Conservation (phyloP, 2,113 vertebrate species). For the Nematolebias whitei region DNA sequence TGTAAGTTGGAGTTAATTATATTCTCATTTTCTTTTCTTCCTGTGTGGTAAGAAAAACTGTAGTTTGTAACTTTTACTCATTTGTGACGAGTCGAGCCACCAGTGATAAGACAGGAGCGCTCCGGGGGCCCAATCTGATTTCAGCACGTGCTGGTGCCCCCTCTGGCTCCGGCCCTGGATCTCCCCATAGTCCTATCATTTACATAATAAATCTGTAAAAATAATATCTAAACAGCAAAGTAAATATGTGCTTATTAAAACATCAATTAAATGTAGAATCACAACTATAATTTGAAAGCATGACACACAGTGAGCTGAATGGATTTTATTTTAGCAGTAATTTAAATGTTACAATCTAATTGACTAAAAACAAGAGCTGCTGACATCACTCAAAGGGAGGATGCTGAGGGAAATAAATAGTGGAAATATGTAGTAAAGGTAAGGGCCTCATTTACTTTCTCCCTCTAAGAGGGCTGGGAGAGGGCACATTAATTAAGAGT, state of each 20-base stretch:
- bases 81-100: too few relatives aligned
- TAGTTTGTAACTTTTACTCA: too few relatives aligned
- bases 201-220: neutral
- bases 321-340: constrained; percentile 36
- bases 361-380: constrained; percentile 63
- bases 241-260: too few relatives aligned
- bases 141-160: too few relatives aligned
- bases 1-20: too few relatives aligned
- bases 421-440: constrained; percentile 39
- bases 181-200: neutral
- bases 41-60: too few relatives aligned
- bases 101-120: too few relatives aligned
- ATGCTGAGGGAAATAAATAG: constrained; percentile 28
- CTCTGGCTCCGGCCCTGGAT: too few relatives aligned
- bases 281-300: too few relatives aligned
- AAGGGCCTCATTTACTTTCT: constrained; percentile 41
- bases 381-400: constrained; percentile 43
- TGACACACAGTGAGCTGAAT: constrained; percentile 16
- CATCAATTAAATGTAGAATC: too few relatives aligned
- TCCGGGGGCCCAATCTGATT: too few relatives aligned
- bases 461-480: constrained; percentile 63
- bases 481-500: constrained; percentile 72
- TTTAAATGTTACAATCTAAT: constrained; percentile 26
- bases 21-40: too few relatives aligned
- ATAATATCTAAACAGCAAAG: constrained; percentile 1